Evolutionary conservation across 1,140 invertebrate species (phyloP), one percentile per base, ranked within the genome.

Genomic region (Cotesia glomerata): DNA sequence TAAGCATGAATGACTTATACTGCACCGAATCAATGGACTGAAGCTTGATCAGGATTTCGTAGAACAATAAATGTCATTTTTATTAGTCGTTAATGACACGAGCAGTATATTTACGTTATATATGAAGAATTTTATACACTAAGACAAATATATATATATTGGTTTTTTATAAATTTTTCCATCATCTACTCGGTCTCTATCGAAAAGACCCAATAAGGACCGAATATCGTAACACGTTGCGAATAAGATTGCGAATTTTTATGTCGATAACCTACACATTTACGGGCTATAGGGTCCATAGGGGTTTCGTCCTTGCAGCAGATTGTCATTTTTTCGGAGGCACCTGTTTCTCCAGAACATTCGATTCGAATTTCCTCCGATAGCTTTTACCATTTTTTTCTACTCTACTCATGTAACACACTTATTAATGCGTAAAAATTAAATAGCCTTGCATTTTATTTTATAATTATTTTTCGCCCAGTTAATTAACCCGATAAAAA

Each of bases 201-300:
- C 26, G 18, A 64, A 35, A 64, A 39, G 5, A 64, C 32, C 34
- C n/a, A 18, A 64, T 64, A 36, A 9, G n/a, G 39, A 13, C 36
- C 13, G 35, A 34, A 36, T 64, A 18, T 45, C 34, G 34, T 64
- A 45, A 64, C 62, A 45, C 62, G 62, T 39, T 64, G 62, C 62
- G 62, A 45, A 64, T 64, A 32, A 45, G 34, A 35, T 39, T 64
- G 62, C 62, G 62, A 45, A 64, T 64, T 64, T 64, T 64, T 64
- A 64, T 45, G 3, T 32, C 34, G 5, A 16, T 35, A 39, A 64
- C 35, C 35, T 35, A 32, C 26, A 13, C 58, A 45, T 45, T 45
- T 45, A 45, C 11, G 5, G 52, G 32, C 26, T 61, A 35, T 26
- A 9, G 26, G 58, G 14, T 64, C 13, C n/a, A 9, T 32, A n/a